Evolutionary conservation across 1,140 invertebrate genomes (phyloP), one percentile per base, ranked within the genome.

Genomic region (Halyomorpha halys): DNA sequence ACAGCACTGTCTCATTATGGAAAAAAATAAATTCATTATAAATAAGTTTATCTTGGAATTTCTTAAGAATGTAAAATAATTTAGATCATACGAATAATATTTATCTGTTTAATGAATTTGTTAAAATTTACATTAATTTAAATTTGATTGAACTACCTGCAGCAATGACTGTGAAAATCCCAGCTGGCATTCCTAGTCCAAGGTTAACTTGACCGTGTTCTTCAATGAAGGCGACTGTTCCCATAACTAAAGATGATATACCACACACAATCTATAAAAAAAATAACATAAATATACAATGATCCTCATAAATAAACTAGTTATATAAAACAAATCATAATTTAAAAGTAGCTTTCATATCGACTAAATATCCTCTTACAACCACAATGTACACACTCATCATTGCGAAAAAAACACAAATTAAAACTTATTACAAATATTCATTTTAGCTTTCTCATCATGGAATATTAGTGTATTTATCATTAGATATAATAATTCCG

Each of bases 211-310:
- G 75, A 65, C 80, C 78, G 64, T 77, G 73, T 67, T 82, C 80
- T 70, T 82, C 81, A 51, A 83, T 83, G 66, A 82, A 81, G 8
- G 80, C 81, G 14, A 83, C 81, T 51, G 80, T 82, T 16, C 81
- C 81, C 79, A 83, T 82, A 19, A 83, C 78, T 70, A 82, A 71
- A 1, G 77, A 78, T 16, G 79, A 78, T 65, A 83, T 83, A 0
- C 81, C 81, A 66, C 80, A 82, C 61, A 83, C 81, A 66, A 83
- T 81, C 81, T 83, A 74, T 0, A 65, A 70, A 25, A 14, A 65
- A 66, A 62, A 21, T 47, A 16, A 34, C 3, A n/a, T n/a, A n/a
- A n/a, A n/a, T n/a, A n/a, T n/a, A n/a, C n/a, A n/a, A n/a, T n/a
- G n/a, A n/a, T n/a, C n/a, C n/a, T n/a, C n/a, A n/a, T n/a, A n/a